Base-by-base conservation (phyloP, 1,140 invertebrate species). In the Riptortus pedestris region DNA sequence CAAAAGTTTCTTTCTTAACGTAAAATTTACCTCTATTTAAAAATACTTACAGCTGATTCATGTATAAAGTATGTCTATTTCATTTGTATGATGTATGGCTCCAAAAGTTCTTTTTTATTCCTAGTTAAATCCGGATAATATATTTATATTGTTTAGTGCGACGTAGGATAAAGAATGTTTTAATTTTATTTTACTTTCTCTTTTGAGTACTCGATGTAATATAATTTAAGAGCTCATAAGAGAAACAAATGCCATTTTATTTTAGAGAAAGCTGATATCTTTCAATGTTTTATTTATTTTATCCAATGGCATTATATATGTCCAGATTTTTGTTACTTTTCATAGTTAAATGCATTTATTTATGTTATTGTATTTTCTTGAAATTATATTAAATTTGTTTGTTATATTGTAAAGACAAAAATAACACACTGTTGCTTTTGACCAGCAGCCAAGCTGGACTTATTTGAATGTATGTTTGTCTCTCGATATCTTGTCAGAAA, bases 171-270 rank as follows among this genome's bases (percentile, higher is more conserved):
- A 68, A 69, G 67, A 67, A 57, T 67, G 65, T 58, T 63, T 69
- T 69, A 69, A 69, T 69, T 70, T 64, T 71, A 72, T 67, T 60
- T 62, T 74, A 72, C 60, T 62, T 62, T 70, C 72, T 74, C 69
- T 72, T 71, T 71, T 73, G 64, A 55, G 51, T 24, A 27, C 24
- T 55, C 24, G 51, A 24, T 55, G 51, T 55, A 55, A 4, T 18
- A 47, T 47, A 62, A 70, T 71, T n/a, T 73, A 71, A 73, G 68
- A 73, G 67, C 71, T 72, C 70, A 73, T 72, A 73, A 68, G 69
- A 73, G 72, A 71, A 73, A 74, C 69, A 70, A 75, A 74, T 71
- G 16, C 20, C 28, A 9, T 31, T 55, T 60, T 60, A 18, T 60
- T 60, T 60, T 20, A 31, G n/a, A 60, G 58, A 33, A 33, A 62